Conservation (phyloP, 2,797 vertebrate species). For the Channallabes apus region DNA sequence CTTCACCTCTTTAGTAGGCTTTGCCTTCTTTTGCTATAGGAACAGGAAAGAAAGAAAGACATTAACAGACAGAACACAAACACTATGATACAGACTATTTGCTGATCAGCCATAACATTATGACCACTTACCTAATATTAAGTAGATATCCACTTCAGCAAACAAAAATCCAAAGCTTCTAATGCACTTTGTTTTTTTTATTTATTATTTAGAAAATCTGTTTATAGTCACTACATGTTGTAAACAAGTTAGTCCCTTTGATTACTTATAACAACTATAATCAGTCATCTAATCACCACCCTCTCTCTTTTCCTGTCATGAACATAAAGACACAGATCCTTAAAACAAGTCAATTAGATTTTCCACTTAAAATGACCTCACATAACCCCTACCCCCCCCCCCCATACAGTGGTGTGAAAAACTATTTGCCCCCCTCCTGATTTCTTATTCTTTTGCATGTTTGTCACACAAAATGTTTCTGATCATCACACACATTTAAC, state of each 20-base stretch:
- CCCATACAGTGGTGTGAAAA: too few relatives aligned
- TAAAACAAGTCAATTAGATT: too few relatives aligned
- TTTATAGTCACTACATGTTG: neutral
- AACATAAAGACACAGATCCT: too few relatives aligned
- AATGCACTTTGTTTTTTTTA: neutral
- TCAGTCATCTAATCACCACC: neutral
- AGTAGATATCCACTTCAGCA: too few relatives aligned
- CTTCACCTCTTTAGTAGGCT: conserved; percentile 78
- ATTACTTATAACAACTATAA: neutral
- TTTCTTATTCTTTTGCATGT: too few relatives aligned
- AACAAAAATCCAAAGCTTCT: too few relatives aligned
- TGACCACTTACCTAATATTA: too few relatives aligned
- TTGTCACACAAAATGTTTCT: too few relatives aligned
- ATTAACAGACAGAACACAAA: neutral
- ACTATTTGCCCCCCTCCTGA: too few relatives aligned
- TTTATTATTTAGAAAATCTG: neutral
- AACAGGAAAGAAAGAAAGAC: conserved; percentile 44
- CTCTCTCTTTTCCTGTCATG: neutral
- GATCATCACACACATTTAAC: too few relatives aligned
- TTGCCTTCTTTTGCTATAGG: conserved; percentile 84
- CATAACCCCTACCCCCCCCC: too few relatives aligned
- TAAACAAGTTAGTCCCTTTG: neutral
- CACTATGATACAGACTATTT: neutral
- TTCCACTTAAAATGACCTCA: too few relatives aligned
- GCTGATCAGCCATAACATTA: neutral